Conservation (phyloP, 2,797 vertebrate genomes). For the Cryptoprocta ferox region DNA sequence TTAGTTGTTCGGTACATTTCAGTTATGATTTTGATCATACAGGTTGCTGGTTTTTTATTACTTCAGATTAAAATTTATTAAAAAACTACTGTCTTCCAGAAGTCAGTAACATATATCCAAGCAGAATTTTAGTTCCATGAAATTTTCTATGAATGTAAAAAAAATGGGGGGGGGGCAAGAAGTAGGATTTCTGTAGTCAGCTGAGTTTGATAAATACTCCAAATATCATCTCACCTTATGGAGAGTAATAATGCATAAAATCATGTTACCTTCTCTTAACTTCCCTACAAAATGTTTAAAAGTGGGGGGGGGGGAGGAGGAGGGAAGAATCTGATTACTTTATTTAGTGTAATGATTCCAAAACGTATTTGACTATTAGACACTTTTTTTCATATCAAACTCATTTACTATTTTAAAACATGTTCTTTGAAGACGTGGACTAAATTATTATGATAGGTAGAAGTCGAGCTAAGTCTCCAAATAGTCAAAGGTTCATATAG, state of each 20-base stretch:
- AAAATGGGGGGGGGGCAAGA: background rate
- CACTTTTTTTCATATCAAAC: background rate
- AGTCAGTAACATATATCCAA: background rate
- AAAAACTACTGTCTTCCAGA: background rate
- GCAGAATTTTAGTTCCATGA: background rate
- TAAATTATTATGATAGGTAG: background rate
- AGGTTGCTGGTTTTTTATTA: background rate
- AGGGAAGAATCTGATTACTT: background rate
- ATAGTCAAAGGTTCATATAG: background rate
- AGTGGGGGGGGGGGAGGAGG: fast-evolving
- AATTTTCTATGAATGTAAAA: background rate
- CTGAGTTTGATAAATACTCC: slow-evolving; percentile 45
- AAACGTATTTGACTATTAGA: background rate
- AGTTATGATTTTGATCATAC: background rate
- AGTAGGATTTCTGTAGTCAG: background rate
- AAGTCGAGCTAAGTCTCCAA: background rate
- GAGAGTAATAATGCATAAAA: background rate
- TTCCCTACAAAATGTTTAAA: background rate
- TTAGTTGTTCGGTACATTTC: background rate
- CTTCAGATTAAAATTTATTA: background rate
- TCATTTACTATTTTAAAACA: background rate
- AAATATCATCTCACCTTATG: background rate
- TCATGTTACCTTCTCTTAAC: background rate
- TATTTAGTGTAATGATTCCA: slow-evolving; percentile 20
- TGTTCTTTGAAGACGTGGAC: background rate